Base-by-base conservation (phyloP, 2,888 invertebrate species). In the Epinotia demarniana region DNA sequence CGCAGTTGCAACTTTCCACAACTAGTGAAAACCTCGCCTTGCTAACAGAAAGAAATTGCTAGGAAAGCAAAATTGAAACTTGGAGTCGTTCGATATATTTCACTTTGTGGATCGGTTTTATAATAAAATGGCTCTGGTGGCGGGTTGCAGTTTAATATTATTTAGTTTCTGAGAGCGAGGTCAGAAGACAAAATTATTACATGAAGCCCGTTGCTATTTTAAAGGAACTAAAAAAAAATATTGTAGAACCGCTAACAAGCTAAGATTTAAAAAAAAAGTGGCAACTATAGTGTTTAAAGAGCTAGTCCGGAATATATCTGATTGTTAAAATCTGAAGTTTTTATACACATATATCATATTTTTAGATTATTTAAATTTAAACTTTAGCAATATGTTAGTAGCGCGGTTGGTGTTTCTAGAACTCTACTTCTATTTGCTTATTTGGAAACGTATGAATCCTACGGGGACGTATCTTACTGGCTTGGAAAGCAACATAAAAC, bases 21-120 rank as follows among this genome's bases (percentile, higher is more conserved):
- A 66, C 49, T 43, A 39, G 43, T 60, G 46, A 71, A 75, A 72
- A 49, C 33, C 46, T 53, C 58, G 64, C 70, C 55, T 66, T 66
- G 53, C 68, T 68, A 70, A 75, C 64, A n/a, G 71, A 67, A 61
- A 75, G 75, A 67, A 67, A 72, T 72, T 67, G 71, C 75, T 67
- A 27, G 67, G 46, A 58, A 67, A 75, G 71, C 67, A 67, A 75
- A 75, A 75, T 72, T 72, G 61, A 72, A 72, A 75, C 66, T 75
- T 67, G 71, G 71, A 71, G 55, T 72, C 71, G 64, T 60, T 66
- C 75, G 75, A 72, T 72, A 61, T 67, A 75, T 72, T 75, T 75
- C 75, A 67, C 75, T 72, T 75, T 75, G 75, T 72, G 66, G 61
- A 75, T 75, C 70, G 66, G 62, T 75, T 75, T 72, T 57, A 72